Percentiles rank a stretch among this genome's conserved stretches.
phyloP scores from a whole-genome alignment of 2,797 vertebrate genomes.

The Oryzias dopingdopingensis region DNA sequence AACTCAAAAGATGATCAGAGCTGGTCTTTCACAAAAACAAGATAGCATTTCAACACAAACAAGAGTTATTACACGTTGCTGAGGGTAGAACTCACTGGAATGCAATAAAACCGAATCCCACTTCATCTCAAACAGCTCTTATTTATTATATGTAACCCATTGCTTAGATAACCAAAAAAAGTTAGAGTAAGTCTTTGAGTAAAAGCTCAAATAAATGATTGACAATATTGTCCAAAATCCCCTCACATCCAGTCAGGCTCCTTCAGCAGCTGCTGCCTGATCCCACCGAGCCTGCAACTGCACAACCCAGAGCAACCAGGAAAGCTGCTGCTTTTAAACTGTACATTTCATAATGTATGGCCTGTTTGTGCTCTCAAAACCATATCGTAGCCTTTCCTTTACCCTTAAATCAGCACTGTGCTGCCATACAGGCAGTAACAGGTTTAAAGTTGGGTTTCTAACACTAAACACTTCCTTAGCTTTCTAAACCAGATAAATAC shows the following conservation, averaged over 20 bases:
- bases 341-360: slow-evolving; percentile 52
- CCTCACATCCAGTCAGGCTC: slow-evolving; percentile 19
- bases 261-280: slow-evolving; percentile 54
- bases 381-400: too few relatives aligned
- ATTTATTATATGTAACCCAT: neutral
- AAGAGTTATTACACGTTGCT: too few relatives aligned
- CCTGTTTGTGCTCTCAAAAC: neutral
- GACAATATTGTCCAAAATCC: slow-evolving; percentile 23
- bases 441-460: too few relatives aligned
- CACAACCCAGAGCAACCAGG: slow-evolving; percentile 44
- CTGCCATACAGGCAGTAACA: too few relatives aligned
- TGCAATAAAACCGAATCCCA: slow-evolving; percentile 21
- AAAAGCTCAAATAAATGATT: slow-evolving; percentile 7
- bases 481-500: too few relatives aligned
- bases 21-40: too few relatives aligned
- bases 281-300: slow-evolving; percentile 57
- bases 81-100: neutral
- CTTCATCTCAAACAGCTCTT: neutral
- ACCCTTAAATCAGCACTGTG: too few relatives aligned
- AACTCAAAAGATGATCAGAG: too few relatives aligned
- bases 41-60: too few relatives aligned
- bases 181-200: neutral
- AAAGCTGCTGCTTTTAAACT: slow-evolving; percentile 37
- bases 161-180: neutral
- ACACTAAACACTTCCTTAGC: too few relatives aligned